Conservation (phyloP, 2,113 vertebrate species). For the Shinisaurus crocodilurus region DNA sequence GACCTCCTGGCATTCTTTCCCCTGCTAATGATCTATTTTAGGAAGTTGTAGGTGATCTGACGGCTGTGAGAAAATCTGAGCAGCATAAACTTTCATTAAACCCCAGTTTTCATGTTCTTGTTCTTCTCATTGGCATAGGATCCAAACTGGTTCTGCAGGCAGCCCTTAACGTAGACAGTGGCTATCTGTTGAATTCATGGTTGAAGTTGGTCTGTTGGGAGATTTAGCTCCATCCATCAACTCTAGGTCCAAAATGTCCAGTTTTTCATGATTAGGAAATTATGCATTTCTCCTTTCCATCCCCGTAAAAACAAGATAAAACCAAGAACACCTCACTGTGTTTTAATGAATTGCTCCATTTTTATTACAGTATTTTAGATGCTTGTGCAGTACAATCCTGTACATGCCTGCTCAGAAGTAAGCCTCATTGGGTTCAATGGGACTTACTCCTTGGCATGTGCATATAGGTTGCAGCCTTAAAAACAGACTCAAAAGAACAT, state of each 20-base stretch:
- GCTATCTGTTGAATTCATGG: not conserved
- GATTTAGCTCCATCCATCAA: not conserved
- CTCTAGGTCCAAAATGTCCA: not conserved
- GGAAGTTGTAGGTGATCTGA: constrained; percentile 48
- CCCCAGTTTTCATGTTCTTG: constrained; percentile 49
- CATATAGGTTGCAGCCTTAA: not conserved
- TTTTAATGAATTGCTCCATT: not conserved
- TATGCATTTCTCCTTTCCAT: not conserved
- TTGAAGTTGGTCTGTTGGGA: not conserved
- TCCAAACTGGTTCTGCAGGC: constrained; percentile 2
- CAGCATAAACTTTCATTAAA: constrained; percentile 1
- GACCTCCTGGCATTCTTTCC: constrained; percentile 38
- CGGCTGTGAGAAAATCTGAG: constrained; percentile 39
- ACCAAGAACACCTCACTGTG: not conserved
- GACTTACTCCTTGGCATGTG: not conserved
- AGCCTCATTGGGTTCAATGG: not conserved
- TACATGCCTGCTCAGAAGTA: not conserved
- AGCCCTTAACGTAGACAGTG: not conserved
- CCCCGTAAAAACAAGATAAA: too few species aligned
- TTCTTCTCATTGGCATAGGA: constrained; percentile 35
- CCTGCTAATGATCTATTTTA: constrained; percentile 56
- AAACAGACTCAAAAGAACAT: not conserved
- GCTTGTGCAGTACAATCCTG: not conserved
- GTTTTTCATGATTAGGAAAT: not conserved
- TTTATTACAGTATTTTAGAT: not conserved